Evolutionary conservation across 2,797 vertebrate species (phyloP), one percentile per base, ranked within the genome.

Genomic region (Leptatherina wallacei): DNA sequence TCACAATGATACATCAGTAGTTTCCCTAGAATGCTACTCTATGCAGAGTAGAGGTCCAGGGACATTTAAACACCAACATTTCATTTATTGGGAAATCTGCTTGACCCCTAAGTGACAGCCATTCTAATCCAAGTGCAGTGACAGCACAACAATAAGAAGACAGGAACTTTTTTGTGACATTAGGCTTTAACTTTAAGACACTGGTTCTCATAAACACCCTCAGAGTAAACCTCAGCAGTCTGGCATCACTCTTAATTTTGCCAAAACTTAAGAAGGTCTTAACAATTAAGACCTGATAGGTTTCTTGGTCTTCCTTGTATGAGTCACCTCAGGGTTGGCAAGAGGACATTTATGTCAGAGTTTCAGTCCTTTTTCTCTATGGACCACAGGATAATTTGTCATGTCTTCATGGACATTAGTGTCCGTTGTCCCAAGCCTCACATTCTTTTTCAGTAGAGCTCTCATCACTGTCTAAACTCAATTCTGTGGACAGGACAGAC

Each of bases 391-490:
- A 78, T 78, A 82, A 92, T 91, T 92, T 86, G 89, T 91, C 83
- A 77, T 86, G 77, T 91, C 86, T 89, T 86, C 88, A 88, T 78
- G 89, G 85, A 83, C 85, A 79, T 91, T 88, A 86, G 77, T 65
- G 49, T 71, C 79, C 27, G 22, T 49, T 44, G 72, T 78, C 61
- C 74, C 73, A 49, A 73, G 73, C 56, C 38, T 59, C 61, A 51
- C 75, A 85, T 82, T 80, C 77, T 82, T 86, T 88, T 72, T 86
- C 77, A 78, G 54, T 22, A 30, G 47, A 75, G 75, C 73, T 78
- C 80, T 82, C 77, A 57, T 82, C 84, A 72, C 70, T 81, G 64
- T 86, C 82, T 76, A 82, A 83, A 85, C 85, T 80, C 69, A 78
- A 73, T 36, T 51, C 80, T 75, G 79, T 76, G 80, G 86, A 86